These are phyloP conservation scores for Chaetops frenatus DNA, from an alignment of 2,113 vertebrate species.

Conservation along the genomic window DNA sequence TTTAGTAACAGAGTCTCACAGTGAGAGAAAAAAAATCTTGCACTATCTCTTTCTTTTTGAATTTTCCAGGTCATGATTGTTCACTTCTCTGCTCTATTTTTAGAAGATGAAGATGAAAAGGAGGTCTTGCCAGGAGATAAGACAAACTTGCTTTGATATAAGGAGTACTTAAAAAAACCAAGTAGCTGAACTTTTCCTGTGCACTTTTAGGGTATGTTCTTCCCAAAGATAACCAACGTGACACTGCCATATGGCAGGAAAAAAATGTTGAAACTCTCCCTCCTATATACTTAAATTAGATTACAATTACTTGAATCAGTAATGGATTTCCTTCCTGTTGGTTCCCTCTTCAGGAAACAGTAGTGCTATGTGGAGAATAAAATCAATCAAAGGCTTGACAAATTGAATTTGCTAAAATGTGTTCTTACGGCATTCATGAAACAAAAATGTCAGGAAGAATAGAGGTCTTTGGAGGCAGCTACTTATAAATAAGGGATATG, in stretches of 20 bases:
- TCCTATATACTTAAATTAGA: background rate
- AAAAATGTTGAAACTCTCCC: background rate
- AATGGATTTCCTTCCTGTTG: background rate
- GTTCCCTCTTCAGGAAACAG: background rate
- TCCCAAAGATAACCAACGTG: background rate
- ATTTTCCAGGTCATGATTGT: background rate
- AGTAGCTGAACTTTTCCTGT: background rate
- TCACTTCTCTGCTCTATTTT: background rate
- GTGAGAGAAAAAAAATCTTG: background rate
- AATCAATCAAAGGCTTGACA: background rate
- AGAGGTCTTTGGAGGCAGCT: background rate
- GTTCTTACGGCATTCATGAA: background rate
- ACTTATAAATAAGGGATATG: background rate
- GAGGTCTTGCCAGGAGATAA: background rate
- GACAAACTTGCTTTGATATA: background rate
- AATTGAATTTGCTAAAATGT: background rate
- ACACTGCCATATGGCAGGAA: conserved; percentile 30
- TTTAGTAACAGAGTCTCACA: background rate
- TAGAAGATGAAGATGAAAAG: background rate
- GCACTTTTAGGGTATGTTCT: background rate
- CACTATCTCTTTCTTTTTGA: background rate
- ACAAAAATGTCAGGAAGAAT: background rate
- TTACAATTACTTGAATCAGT: background rate
- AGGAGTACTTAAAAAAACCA: background rate
- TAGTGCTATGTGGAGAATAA: background rate